These are phyloP conservation scores for Synanceia verrucosa DNA, from an alignment of 2,797 vertebrate genomes.

Conservation along the genomic window DNA sequence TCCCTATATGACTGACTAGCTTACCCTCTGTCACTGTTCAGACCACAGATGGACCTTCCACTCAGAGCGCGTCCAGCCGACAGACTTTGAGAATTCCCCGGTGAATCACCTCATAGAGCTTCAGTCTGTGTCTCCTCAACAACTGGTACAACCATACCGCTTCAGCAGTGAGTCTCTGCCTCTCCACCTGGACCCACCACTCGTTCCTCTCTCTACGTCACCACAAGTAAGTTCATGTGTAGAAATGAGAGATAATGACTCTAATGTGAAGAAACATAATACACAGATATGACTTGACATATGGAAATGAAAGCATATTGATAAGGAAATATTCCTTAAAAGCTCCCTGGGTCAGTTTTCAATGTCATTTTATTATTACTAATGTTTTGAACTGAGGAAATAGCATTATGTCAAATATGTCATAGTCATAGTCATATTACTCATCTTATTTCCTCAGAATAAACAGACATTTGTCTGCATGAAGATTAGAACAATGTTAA, in stretches of 20 bases:
- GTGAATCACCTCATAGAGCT: conserved; percentile 93
- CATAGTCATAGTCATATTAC: conserved; percentile 63
- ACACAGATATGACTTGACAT: not conserved
- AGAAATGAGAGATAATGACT: not conserved
- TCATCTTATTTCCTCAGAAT: conserved; percentile 80
- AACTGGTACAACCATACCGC: conserved; percentile 89
- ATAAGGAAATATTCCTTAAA: not conserved
- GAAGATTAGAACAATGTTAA: not conserved
- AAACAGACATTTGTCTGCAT: conserved; percentile 28
- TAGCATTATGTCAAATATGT: not conserved
- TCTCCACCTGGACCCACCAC: conserved; percentile 85
- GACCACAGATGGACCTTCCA: conserved; percentile 92
- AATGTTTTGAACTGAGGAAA: not conserved
- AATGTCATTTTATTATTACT: not conserved
- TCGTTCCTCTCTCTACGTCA: conserved; percentile 78
- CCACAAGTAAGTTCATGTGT: conserved; percentile 72
- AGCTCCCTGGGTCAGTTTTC: not conserved
- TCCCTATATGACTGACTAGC: not conserved
- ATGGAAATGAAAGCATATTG: not conserved
- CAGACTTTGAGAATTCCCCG: conserved; percentile 87
- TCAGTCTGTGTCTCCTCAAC: conserved; percentile 90
- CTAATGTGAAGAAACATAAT: not conserved
- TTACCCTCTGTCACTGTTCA: conserved; percentile 47
- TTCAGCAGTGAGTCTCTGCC: conserved; percentile 88
- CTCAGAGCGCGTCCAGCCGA: conserved; percentile 83